Evolutionary conservation across 1,140 invertebrate species (phyloP), one percentile per base, ranked within the genome.

Genomic region (Pomacea maculata): DNA sequence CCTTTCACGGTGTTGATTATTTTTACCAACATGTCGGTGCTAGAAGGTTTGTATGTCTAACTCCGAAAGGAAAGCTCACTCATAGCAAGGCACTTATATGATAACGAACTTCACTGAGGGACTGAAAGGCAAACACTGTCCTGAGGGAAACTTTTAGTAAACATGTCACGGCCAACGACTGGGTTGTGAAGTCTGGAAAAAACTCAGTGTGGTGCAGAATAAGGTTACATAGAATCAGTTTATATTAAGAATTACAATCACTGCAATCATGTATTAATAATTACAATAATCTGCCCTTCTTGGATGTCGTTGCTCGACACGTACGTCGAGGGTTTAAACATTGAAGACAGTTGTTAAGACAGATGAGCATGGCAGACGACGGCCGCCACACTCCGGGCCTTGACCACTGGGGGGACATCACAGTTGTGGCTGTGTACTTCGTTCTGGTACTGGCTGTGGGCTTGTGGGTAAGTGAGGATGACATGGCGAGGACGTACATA

Each of bases 381-480:
- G 80, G 70, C 17, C 19, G 1, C 8, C 77, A 78, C 65, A 84
- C 84, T 0, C 85, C 80, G 72, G 89, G 89, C 2, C 78, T 90
- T 17, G 83, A 87, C 63, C 88, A 91, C 73, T 92, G 91, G 89
- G 85, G 87, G 45, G 91, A 92, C 81, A 90, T 91, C 74, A 74
- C 87, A 3, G 88, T 92, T 21, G 86, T 92, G 12, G 88, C 86
- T 52, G 25, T 90, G 19, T 92, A 92, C 81, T 92, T 92, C 80
- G 68, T 90, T 2, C 72, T 88, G 19, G 88, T 92, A 8, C 74
- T 92, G 19, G 85, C 79, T 52, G 90, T 91, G 10, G 91, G 91
- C 75, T 82, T 91, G 64, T 91, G 89, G 89, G 91, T 92, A 86
- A 87, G 90, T 88, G 17, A 65, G 17, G 34, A 2, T 45, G 34